Evolutionary conservation across 2,888 invertebrate genomes (phyloP), one percentile per base, ranked within the genome.

Genomic region (Dichetophora obliterata): DNA sequence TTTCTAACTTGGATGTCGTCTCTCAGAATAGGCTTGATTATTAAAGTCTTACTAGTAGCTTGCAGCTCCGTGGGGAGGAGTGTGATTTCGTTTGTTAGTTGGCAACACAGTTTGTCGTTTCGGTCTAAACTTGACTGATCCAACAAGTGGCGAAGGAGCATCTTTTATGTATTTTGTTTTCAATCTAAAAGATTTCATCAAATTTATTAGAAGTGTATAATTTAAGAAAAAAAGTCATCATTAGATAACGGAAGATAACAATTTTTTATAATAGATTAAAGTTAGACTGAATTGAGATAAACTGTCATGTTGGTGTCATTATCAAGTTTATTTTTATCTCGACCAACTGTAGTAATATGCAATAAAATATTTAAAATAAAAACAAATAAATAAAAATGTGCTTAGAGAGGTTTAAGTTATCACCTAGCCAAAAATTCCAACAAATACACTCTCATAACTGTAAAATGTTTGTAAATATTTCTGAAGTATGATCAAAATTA

Each of bases 41-140:
- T 19, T 50, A 27, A 24, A n/a, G 11, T 50, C 9, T 22, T 24
- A 27, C 5, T 24, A n/a, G 50, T 3, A n/a, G 50, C 1, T 68
- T 6, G 50, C 50, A 27, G 68, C 50, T 24, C 3, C 68, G 50
- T 14, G 5, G 68, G n/a, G 34, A 16, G n/a, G 34, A 16, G n/a
- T 65, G 43, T 22, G 2, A 31, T 4, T 24, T 22, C 4, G n/a
- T 4, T 22, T 0, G 14, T 19, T 31, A 19, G 34, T 59, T 50
- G 22, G 70, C 22, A 34, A 14, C 14, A 57, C 52, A 61, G 50
- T 59, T 54, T 24, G 9, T 6, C 24, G 22, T 8, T 22, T 5
- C n/a, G 8, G 76, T 57, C 16, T 16, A 11, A 24, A 66, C 50
- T 24, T 54, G 59, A 74, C 74, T 74, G 74, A 65, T 19, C 14